Base-by-base conservation (phyloP, 1,140 invertebrate species). In the Agraylea sexmaculata region DNA sequence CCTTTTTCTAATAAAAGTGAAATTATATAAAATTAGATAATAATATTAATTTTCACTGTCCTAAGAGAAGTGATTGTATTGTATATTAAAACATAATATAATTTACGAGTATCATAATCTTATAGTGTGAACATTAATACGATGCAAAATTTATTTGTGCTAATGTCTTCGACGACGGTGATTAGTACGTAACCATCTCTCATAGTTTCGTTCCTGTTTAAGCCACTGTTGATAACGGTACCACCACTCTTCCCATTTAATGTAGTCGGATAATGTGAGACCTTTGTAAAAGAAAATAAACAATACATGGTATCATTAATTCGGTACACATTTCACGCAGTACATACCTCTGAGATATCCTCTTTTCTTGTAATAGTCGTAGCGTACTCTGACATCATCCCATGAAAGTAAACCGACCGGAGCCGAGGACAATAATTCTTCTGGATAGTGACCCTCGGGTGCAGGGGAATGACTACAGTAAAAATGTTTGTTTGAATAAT, bases 221-320 rank as follows among this genome's bases (percentile, higher is more conserved):
- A 88, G 60, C 87, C 86, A 90, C 59, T 88, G 84, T 59, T 87
- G 82, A 62, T 90, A 89, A 52, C 86, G 84, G 60, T 87, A 88
- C 84, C 85, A 90, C 87, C 87, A 90, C 60, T 88, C 83, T 62
- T 90, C 87, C 86, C 86, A 90, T 58, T 89, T 88, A 19, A 87
- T 73, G 56, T 88, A 90, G 58, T 90, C 87, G 42, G 84, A 76
- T 21, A 86, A 65, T 0, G 77, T 74, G 4, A 85, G 67, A 42
- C 64, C 63, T 66, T 52, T 2, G 4, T 23, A 12, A 37, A 16
- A 40, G 35, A 35, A 46, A 44, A 15, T 31, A 20, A 27, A 21
- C 11, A 47, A 29, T 28, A 37, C 21, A 23, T 34, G 20, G 10
- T 37, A 12, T 5, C 15, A 35, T 18, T 35, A 35, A 11, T 7